Conservation (phyloP, 2,797 vertebrate genomes). For the Geotrypetes seraphini region DNA sequence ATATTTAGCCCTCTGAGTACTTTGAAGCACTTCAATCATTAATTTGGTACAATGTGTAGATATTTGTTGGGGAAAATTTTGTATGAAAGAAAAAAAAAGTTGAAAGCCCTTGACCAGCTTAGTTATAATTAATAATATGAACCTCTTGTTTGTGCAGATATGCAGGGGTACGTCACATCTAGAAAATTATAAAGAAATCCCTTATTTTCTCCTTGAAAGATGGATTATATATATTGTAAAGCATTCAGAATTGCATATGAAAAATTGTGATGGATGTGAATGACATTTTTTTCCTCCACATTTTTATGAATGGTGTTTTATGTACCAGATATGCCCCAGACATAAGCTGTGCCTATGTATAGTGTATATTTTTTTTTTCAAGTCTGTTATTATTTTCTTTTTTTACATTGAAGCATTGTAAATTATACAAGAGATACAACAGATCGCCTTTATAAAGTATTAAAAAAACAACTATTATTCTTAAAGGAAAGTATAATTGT, state of each 20-base stretch:
- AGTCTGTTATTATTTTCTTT: conserved; percentile 25
- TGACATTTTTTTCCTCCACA: conserved; percentile 45
- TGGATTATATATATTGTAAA: conserved; percentile 72
- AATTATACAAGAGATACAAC: conserved; percentile 65
- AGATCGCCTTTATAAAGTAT: conserved; percentile 73
- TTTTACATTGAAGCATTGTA: conserved; percentile 60
- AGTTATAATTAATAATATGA: conserved; percentile 43
- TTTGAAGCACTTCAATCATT: conserved; percentile 87
- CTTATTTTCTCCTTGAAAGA: conserved; percentile 70
- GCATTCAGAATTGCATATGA: conserved; percentile 62
- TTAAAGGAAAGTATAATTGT: conserved; percentile 64
- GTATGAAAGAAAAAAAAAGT: too few species aligned
- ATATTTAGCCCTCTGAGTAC: conserved; percentile 98
- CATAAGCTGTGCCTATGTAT: conserved; percentile 56
- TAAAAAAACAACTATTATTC: conserved; percentile 67
- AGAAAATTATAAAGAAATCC: conserved; percentile 57
- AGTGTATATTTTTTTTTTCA: conserved; percentile 59
- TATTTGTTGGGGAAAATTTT: too few species aligned
- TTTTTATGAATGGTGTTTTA: conserved; percentile 49
- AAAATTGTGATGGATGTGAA: conserved; percentile 61
- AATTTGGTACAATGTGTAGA: conserved; percentile 53
- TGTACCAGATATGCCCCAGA: conserved; percentile 47
- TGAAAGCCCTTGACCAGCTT: conserved; percentile 54
- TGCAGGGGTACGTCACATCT: conserved; percentile 54
- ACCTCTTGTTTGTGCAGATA: conserved; percentile 52